These are phyloP conservation scores for Cranoglanis bouderius DNA, from an alignment of 2,113 vertebrate genomes.

Conservation along the genomic window DNA sequence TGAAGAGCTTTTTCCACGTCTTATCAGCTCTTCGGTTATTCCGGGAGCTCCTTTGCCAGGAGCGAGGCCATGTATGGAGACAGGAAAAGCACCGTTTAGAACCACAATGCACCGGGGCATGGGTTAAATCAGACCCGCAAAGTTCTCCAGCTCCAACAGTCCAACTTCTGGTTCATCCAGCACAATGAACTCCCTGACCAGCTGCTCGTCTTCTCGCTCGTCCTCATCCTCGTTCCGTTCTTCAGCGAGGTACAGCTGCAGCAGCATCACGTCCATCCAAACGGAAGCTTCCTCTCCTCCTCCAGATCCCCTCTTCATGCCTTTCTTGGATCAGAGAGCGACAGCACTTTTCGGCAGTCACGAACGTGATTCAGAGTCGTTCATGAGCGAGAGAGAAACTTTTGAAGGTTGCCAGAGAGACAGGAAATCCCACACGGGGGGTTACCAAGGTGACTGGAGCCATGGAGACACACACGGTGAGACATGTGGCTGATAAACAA, in stretches of 20 bases:
- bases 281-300: slow-evolving; percentile 60
- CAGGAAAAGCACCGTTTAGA: slow-evolving; percentile 42
- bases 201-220: slow-evolving; percentile 65
- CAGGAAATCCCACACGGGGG: slow-evolving; percentile 37
- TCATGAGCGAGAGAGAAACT: slow-evolving; percentile 31
- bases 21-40: slow-evolving; percentile 74
- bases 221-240: slow-evolving; percentile 67
- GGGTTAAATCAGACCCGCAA: slow-evolving; percentile 37
- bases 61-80: slow-evolving; percentile 69
- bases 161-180: neutral
- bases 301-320: slow-evolving; percentile 66
- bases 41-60: slow-evolving; percentile 57
- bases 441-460: slow-evolving; percentile 63
- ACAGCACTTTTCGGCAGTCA: neutral
- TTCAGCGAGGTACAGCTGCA: slow-evolving; percentile 64
- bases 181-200: slow-evolving; percentile 67
- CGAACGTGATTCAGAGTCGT: neutral
- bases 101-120: slow-evolving; percentile 63
- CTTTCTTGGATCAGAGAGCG: slow-evolving; percentile 60
- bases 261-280: slow-evolving; percentile 64
- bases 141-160: neutral
- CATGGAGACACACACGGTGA: slow-evolving; percentile 34
- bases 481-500: neutral
- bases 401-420: slow-evolving; percentile 40
- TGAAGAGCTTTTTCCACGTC: slow-evolving; percentile 44